These are phyloP conservation scores for Plemyria rubiginata DNA, from an alignment of 2,888 invertebrate genomes.

Conservation along the genomic window DNA sequence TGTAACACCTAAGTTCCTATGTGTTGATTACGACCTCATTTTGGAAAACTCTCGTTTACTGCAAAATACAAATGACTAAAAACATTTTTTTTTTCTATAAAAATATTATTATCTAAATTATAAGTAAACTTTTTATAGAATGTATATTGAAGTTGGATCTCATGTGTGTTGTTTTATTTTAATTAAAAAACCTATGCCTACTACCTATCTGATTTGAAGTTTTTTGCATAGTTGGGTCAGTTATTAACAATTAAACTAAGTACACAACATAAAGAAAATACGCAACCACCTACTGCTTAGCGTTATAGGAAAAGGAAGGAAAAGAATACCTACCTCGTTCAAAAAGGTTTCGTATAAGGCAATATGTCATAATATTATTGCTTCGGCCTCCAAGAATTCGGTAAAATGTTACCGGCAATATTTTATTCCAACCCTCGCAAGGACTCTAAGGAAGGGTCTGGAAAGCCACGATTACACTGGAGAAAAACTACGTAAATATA, in stretches of 20 bases:
- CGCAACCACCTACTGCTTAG: conserved; percentile 44
- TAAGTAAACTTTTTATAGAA: too few relatives aligned
- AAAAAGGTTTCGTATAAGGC: conserved; percentile 68
- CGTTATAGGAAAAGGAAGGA: conserved; percentile 47
- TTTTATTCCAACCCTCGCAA: conserved; percentile 73
- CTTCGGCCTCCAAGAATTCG: conserved; percentile 73
- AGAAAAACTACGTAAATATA: conserved; percentile 28
- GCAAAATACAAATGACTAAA: background rate
- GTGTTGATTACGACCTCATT: conserved; percentile 21
- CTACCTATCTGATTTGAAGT: background rate
- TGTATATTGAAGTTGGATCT: too few relatives aligned
- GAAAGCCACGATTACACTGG: conserved; percentile 55
- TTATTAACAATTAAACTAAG: conserved; percentile 35
- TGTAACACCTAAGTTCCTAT: conserved; percentile 47
- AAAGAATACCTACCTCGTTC: conserved; percentile 51
- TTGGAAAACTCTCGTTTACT: conserved; percentile 14
- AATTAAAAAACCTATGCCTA: too few relatives aligned
- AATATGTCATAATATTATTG: conserved; percentile 84
- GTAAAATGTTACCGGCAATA: conserved; percentile 73
- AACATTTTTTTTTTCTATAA: too few relatives aligned
- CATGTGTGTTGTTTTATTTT: too few relatives aligned
- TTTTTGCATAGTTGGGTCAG: conserved; percentile 36
- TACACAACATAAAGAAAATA: conserved; percentile 40
- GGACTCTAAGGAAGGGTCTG: conserved; percentile 53
- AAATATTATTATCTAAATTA: too few relatives aligned